phyloP scores from a whole-genome alignment of 2,888 invertebrate genomes.

The Prionchulus punctatus region DNA sequence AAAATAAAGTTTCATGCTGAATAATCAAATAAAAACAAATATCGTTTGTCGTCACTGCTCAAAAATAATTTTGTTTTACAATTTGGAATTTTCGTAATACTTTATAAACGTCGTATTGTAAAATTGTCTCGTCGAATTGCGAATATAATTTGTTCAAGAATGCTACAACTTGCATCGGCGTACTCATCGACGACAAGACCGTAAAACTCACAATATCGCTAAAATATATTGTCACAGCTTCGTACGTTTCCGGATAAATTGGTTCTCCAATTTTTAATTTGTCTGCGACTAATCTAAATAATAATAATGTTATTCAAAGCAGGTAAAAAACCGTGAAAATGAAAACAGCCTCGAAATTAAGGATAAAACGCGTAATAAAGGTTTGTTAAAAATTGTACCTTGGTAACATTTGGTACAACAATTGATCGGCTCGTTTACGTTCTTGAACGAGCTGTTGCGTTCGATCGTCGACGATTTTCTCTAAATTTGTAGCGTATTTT shows the following conservation, averaged over 20 bases:
- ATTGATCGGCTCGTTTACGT: slow-evolving; percentile 7
- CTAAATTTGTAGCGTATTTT: slow-evolving; percentile 10
- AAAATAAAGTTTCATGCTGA: no score
- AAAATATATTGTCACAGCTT: not conserved
- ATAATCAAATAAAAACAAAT: no score
- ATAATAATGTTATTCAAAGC: no score
- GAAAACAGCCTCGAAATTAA: not conserved
- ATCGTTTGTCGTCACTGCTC: no score
- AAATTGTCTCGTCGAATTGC: not conserved
- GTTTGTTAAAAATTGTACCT: not conserved
- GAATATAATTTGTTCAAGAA: not conserved
- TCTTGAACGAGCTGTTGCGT: slow-evolving; percentile 4
- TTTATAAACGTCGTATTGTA: not conserved
- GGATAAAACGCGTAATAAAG: not conserved
- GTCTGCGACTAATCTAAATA: not conserved
- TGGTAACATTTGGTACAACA: slow-evolving; percentile 7
- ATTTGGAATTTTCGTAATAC: no score
- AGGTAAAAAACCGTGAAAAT: no score
- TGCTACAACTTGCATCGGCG: not conserved
- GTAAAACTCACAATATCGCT: not conserved
- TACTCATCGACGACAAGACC: not conserved
- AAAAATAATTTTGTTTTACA: no score
- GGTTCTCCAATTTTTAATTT: not conserved
- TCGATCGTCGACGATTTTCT: slow-evolving; percentile 7
- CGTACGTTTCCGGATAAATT: not conserved